Percentiles rank a stretch among this genome's conserved stretches.
phyloP scores from a whole-genome alignment of 2,888 invertebrate genomes.

The Linyphia triangularis region DNA sequence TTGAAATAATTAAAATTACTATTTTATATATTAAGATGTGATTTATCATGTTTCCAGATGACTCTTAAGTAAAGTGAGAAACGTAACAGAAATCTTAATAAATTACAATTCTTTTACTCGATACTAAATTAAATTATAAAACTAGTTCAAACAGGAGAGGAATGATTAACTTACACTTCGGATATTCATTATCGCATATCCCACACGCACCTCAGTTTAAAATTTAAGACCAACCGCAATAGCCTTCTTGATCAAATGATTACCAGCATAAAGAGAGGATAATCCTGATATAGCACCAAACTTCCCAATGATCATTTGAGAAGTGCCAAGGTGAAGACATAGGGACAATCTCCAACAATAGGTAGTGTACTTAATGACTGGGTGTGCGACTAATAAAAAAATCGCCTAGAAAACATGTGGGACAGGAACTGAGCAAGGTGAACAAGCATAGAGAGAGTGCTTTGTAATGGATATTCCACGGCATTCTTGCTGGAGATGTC shows the following conservation, averaged over 20 bases:
- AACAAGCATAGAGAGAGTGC: background rate
- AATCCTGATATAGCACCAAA: background rate
- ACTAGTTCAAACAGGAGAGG: too few relatives aligned
- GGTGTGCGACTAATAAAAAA: background rate
- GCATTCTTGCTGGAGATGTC: too few relatives aligned
- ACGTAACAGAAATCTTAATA: too few relatives aligned
- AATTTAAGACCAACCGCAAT: background rate
- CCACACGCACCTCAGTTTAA: background rate
- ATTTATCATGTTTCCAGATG: too few relatives aligned
- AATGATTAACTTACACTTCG: background rate
- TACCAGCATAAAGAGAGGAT: background rate
- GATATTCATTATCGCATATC: background rate
- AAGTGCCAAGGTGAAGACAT: background rate
- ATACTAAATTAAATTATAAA: too few relatives aligned
- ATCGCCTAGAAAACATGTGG: background rate
- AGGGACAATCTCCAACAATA: background rate
- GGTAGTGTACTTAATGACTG: background rate
- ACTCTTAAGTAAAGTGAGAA: too few relatives aligned
- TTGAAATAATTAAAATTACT: too few relatives aligned
- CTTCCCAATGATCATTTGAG: too few relatives aligned
- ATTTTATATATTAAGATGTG: too few relatives aligned
- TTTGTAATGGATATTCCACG: background rate
- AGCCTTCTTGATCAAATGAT: background rate
- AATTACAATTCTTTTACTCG: too few relatives aligned
- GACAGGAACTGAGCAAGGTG: conserved; percentile 30